Conservation (phyloP, 2,113 vertebrate species). For the Marcusenius ussheri region DNA sequence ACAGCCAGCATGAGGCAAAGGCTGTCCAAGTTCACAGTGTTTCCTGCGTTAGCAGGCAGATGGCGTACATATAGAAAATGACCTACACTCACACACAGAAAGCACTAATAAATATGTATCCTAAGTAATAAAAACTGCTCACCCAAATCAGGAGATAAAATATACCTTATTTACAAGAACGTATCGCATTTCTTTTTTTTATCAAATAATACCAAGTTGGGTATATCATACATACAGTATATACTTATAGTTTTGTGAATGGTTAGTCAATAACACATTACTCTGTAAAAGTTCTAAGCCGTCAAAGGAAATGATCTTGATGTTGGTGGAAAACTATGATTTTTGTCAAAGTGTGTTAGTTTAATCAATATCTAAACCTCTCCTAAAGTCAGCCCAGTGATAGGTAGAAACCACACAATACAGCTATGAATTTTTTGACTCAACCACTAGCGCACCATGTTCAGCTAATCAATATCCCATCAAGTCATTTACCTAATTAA, state of each 20-base stretch:
- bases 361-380: not conserved
- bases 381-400: not conserved
- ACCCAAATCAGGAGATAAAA: not conserved
- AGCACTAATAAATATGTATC: not conserved
- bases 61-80: conserved; percentile 15
- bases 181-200: not conserved
- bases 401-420: not conserved
- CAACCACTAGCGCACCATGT: not conserved
- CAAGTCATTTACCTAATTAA: not conserved
- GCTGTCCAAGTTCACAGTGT: conserved; percentile 28
- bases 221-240: not conserved
- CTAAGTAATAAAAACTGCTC: not conserved
- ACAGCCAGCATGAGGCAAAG: not conserved
- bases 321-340: not conserved
- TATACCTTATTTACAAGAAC: not conserved
- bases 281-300: not conserved
- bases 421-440: not conserved
- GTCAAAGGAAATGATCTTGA: not conserved
- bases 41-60: conserved; percentile 19
- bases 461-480: not conserved
- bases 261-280: not conserved
- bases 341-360: not conserved
- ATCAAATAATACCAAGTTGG: not conserved
- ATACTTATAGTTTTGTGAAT: not conserved
- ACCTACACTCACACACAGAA: not conserved